phyloP scores from a whole-genome alignment of 2,797 vertebrate genomes.

The Coluber constrictor region DNA sequence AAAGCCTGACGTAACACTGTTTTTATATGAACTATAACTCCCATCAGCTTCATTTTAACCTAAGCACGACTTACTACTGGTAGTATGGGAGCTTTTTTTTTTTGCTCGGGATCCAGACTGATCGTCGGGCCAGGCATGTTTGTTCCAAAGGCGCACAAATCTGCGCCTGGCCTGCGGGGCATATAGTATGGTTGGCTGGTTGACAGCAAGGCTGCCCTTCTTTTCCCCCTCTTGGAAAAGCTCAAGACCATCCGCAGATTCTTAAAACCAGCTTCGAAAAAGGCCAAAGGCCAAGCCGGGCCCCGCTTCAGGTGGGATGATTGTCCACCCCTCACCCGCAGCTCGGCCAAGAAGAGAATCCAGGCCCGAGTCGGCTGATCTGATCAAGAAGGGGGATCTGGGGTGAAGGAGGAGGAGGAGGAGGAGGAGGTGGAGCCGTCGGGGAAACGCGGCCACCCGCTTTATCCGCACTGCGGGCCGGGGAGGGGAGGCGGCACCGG shows the following conservation, averaged over 20 bases:
- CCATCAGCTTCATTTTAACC: not conserved
- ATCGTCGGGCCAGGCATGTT: not conserved
- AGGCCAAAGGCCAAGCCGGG: not conserved
- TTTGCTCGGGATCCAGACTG: not conserved
- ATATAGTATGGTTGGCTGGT: not conserved
- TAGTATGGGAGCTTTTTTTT: not conserved
- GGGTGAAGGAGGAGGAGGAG: not conserved
- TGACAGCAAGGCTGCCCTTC: not conserved
- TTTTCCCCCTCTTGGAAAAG: not conserved
- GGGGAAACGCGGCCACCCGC: not conserved
- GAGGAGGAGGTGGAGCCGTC: not conserved
- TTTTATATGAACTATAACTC: not conserved
- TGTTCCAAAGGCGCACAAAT: not conserved
- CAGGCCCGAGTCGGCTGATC: not conserved
- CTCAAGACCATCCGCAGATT: not conserved
- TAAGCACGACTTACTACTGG: not conserved
- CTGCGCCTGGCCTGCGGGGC: not conserved
- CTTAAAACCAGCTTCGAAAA: not conserved
- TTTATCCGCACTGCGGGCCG: conserved; percentile 14
- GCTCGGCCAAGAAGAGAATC: not conserved
- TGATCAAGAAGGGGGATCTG: not conserved
- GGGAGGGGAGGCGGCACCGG: not conserved
- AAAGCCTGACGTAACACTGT: too few relatives aligned
- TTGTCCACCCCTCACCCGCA: not conserved
- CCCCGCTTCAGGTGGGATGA: not conserved